Evolutionary conservation across 2,888 invertebrate genomes (phyloP), one percentile per base, ranked within the genome.

Genomic region (Cosmopolites sordidus): DNA sequence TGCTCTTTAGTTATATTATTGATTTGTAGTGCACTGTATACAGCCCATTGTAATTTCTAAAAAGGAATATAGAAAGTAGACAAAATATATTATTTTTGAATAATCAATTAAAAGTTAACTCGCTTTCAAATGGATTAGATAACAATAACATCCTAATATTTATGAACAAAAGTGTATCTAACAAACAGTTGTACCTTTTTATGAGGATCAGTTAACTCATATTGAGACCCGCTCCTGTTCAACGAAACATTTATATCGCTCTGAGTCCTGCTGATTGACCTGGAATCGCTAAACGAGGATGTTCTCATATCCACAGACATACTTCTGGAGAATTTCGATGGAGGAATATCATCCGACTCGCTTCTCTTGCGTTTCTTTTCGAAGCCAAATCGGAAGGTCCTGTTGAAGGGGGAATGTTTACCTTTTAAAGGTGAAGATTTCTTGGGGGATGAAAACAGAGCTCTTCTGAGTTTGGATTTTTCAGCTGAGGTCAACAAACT

Each of bases 1-100:
- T 89, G 86, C 0, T 77, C 78, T 75, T 83, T 79, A 0, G 80
- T 80, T 66, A 89, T 83, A 37, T 87, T 87, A 69, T 84, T 84
- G 17, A 78, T 76, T 39, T 87, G 81, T 14, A 90, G 74, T 0
- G 89, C 86, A 65, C 87, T 85, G 1, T 88, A 84, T 2, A 89
- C 87, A 0, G 89, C 89, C 89, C 89, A 89, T 14, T 89, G 74
- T 17, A 90, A 75, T 79, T 90, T 90, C 87, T 86, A 69, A 41
- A 73, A 71, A 54, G 30, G 57, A 50, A 37, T 22, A 46, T 16
- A 27, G 9, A 27, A 27, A n/a, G n/a, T n/a, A n/a, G n/a, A n/a
- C n/a, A n/a, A n/a, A n/a, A n/a, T n/a, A n/a, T n/a, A n/a, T n/a
- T n/a, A n/a, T n/a, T n/a, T n/a, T n/a, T n/a, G n/a, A n/a, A n/a